Base-by-base conservation (phyloP, 2,797 vertebrate genomes). In the Chromobotia macracanthus region DNA sequence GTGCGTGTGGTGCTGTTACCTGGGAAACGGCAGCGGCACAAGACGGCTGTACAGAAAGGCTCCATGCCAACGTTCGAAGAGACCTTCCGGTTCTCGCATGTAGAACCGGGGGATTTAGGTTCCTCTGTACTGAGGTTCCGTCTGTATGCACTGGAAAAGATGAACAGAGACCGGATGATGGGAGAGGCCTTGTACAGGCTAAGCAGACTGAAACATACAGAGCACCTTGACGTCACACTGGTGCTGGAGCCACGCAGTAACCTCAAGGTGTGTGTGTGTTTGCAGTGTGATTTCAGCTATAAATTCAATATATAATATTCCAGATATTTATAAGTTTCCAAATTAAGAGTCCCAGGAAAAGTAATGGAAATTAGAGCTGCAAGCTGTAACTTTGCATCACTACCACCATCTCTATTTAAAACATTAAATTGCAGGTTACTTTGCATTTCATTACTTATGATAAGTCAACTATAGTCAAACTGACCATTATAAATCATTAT, bases 161-260 rank as follows among this genome's bases (percentile, higher is more conserved):
- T 96, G 92, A 92, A 90, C 78, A 92, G 95, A 0, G 95, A 96
- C 89, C 93, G 89, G 75, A 97, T 98, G 97, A 98, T 99, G 96
- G 97, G 96, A 0, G 97, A 99, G 90, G 94, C 93, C 55, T 21
- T 98, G 4, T 94, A 96, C 87, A 84, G 90, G 65, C 88, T 99
- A 35, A 92, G 88, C 3, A 91, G 89, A 44, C 83, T 99, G 53
- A 85, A 84, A 80, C 90, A 94, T 1, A 87, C 86, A 2, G 90
- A 82, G 16, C 91, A 92, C 10, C 89, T 85, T 60, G 95, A 95
- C 87, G 89, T 92, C 23, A 95, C 93, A 0, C 85, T 99, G 87
- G 87, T 96, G 9, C 89, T 99, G 89, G 96, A 97, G 87, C 96
- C 97, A 18, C 94, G 95, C 68, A 96, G 92, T 85, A 96, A 98